These are phyloP conservation scores for Eubucco bourcierii DNA, from an alignment of 2,113 vertebrate genomes.

Conservation along the genomic window DNA sequence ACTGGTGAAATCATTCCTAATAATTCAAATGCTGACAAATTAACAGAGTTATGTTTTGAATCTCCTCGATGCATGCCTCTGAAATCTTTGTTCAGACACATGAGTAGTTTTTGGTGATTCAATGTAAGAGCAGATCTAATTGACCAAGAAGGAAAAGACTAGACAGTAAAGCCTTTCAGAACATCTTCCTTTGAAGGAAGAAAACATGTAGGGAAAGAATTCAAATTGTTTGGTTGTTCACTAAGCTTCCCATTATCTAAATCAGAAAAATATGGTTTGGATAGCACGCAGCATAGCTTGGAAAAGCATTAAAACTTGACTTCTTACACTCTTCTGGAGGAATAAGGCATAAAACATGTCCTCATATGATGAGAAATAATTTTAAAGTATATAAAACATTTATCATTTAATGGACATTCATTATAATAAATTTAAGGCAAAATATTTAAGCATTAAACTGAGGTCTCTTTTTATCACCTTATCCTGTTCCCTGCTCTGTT, in stretches of 20 bases:
- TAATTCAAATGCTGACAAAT: neutral
- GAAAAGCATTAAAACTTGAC: neutral
- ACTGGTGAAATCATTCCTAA: neutral
- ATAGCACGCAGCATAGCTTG: neutral
- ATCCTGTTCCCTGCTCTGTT: neutral
- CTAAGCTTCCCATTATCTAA: neutral
- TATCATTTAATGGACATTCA: neutral
- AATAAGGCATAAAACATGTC: neutral
- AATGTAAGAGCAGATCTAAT: conserved; percentile 7
- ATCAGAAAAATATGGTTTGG: neutral
- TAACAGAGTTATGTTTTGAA: neutral
- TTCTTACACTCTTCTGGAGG: neutral
- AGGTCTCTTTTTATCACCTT: neutral
- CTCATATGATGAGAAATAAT: neutral
- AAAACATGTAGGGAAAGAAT: neutral
- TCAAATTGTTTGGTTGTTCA: neutral
- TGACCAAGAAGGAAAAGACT: neutral
- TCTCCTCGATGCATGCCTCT: neutral
- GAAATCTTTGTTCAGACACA: neutral
- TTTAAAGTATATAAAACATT: neutral
- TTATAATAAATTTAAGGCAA: neutral
- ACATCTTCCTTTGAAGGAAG: neutral
- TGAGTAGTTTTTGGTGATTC: neutral
- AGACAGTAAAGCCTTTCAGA: neutral
- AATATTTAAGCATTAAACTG: neutral